A percentile compares a stretch with the other conserved stretches of the same genome.
phyloP scores from a whole-genome alignment of 2,888 invertebrate species.

The Eupelmus urozonus region DNA sequence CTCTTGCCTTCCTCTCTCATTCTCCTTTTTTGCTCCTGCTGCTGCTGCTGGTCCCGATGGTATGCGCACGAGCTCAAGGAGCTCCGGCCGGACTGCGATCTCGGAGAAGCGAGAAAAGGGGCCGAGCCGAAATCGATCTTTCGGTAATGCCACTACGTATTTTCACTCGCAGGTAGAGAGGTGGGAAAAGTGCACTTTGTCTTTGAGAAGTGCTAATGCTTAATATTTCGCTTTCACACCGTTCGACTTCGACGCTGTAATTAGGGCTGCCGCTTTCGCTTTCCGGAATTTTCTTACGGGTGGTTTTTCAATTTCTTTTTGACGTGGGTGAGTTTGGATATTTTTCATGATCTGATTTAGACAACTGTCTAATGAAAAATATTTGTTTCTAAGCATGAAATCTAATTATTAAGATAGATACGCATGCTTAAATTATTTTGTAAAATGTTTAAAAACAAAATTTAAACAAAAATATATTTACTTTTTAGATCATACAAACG shows the following conservation, averaged over 20 bases:
- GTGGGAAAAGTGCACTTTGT: constrained; percentile 45
- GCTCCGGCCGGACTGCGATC: neutral
- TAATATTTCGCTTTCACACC: constrained; percentile 53
- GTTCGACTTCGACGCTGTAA: constrained; percentile 30
- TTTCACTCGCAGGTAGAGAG: constrained; percentile 6
- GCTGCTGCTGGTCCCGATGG: neutral
- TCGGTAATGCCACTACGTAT: constrained; percentile 28
- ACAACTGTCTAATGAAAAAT: neutral
- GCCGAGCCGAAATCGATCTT: constrained; percentile 51
- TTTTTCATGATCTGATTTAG: neutral
- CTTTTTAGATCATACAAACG: too few species aligned
- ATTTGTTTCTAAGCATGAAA: too few species aligned
- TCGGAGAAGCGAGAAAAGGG: constrained; percentile 28
- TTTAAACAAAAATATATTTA: too few species aligned
- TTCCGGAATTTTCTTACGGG: neutral
- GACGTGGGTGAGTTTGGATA: neutral
- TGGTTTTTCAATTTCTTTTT: constrained; percentile 13
- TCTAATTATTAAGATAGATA: too few species aligned
- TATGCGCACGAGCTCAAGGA: neutral
- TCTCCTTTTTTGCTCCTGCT: constrained; percentile 9
- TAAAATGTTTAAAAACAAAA: too few species aligned
- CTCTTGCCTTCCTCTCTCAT: neutral
- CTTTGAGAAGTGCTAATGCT: constrained; percentile 25
- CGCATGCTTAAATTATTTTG: too few species aligned
- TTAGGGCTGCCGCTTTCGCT: constrained; percentile 39